phyloP scores from a whole-genome alignment of 2,113 vertebrate species.

The Tenebrosternarchus preto region DNA sequence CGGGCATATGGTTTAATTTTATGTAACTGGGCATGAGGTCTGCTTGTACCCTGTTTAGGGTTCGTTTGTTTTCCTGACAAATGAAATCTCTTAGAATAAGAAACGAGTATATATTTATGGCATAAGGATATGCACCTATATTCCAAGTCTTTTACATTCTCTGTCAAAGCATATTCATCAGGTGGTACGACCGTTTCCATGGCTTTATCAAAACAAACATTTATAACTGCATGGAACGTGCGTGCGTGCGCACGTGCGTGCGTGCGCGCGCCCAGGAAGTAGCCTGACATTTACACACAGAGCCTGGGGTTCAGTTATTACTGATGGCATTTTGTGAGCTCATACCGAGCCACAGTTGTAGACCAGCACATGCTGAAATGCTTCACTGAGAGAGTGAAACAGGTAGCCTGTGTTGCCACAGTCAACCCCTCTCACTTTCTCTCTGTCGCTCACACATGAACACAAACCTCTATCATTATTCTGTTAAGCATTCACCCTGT shows the following conservation, averaged over 20 bases:
- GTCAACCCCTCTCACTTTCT: too few relatives aligned
- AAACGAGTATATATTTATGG: neutral
- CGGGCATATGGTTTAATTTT: constrained; percentile 26
- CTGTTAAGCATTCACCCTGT: constrained; percentile 30
- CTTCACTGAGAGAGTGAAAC: neutral
- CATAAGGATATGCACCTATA: neutral
- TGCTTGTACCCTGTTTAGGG: neutral
- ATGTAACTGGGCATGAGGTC: neutral
- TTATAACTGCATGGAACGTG: constrained; percentile 19
- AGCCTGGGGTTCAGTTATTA: neutral
- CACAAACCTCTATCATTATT: neutral
- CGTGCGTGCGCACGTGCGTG: neutral
- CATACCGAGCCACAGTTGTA: constrained; percentile 6
- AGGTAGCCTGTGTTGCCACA: constrained; percentile 24
- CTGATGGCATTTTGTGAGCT: constrained; percentile 25
- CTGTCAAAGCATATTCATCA: neutral
- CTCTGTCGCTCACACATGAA: neutral
- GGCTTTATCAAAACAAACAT: constrained; percentile 9
- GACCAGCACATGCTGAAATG: constrained; percentile 3
- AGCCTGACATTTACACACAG: constrained; percentile 11
- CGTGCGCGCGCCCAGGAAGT: constrained; percentile 19
- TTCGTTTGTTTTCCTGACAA: constrained; percentile 8
- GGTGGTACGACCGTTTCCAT: constrained; percentile 40
- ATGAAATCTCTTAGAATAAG: neutral
- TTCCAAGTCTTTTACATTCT: neutral